Evolutionary conservation across 1,140 invertebrate species (phyloP), one percentile per base, ranked within the genome.

Genomic region (Thaumatotibia leucotreta): DNA sequence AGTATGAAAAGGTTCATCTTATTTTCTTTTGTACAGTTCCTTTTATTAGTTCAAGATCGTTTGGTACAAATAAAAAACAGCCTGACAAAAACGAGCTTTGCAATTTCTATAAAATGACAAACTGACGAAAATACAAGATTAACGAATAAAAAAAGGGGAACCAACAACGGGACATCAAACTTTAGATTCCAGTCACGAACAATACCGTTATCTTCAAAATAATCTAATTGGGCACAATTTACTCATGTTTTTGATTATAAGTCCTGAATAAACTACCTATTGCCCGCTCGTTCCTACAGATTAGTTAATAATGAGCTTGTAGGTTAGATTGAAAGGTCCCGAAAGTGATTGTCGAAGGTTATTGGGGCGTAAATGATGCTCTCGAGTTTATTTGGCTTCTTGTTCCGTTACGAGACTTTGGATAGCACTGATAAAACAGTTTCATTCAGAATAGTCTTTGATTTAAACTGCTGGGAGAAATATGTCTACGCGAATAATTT

Each of bases 381-480:
- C 27, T 31, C 24, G 29, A 24, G 52, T 58, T 58, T 58, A 29
- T 58, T 58, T 58, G 52, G 23, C 27, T 58, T 20, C 39, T 2
- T 27, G 27, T 29, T n/a, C 52, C 50, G 27, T 58, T 58, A 27
- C 52, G 27, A 31, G 14, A 17, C 23, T 24, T 23, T 24, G 14
- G 63, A 54, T 54, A 33, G 9, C 54, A 33, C 24, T 32, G 63
- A 65, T 65, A 65, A 33, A 52, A 65, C 63, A 65, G n/a, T n/a
- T n/a, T n/a, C n/a, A n/a, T n/a, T n/a, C n/a, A n/a, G n/a, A n/a
- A n/a, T n/a, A n/a, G n/a, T n/a, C n/a, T n/a, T n/a, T n/a, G n/a
- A n/a, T n/a, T n/a, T n/a, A n/a, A n/a, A n/a, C n/a, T n/a, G n/a
- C n/a, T n/a, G n/a, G n/a, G n/a, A n/a, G n/a, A n/a, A n/a, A n/a